Base-by-base conservation (phyloP, 2,113 vertebrate genomes). In the Salminus brasiliensis region DNA sequence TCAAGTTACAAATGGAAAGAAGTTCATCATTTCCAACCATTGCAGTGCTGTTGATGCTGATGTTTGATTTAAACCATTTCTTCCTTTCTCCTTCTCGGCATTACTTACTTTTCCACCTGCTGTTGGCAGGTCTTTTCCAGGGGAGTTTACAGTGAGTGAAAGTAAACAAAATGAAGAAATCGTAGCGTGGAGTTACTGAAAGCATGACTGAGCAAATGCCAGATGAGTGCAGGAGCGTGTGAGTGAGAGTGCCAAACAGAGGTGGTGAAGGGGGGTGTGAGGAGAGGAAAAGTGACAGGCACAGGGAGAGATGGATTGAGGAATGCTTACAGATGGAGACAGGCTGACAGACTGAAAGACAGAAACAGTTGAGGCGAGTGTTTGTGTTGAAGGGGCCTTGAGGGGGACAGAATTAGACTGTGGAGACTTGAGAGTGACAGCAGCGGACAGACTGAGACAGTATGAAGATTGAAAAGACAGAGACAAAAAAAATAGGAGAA, bases 151-250 rank as follows among this genome's bases (percentile, higher is more conserved):
- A 65, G 57, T 65, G 5, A 69, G 41, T 18, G 1, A 29, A 59
- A 45, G 39, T 32, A 47, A 52, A n/a, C 29, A 72, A 60, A 74
- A 63, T 39, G 16, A 13, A 11, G 62, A 53, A 79, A 60, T 25
- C 1, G 68, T 43, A 68, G 27, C 39, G 74, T 21, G 62, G 69
- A 41, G 25, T 47, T 53, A 63, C 25, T 29, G 52, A 34, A 67
- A 43, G 52, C 74, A 67, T 77, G 74, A 77, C 62, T 68, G 63
- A 60, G 62, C 68, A 72, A 69, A 62, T 77, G 78, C 25, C 73
- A 77, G 49, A 59, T 73, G 62, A 77, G 21, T 77, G 74, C 29
- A 62, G 67, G 11, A 49, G n/a, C 27, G 12, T 65, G 21, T 65
- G n/a, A 45, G 13, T 77, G 52, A 80, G 45, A n/a, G 27, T 57